Percentiles rank a stretch among this genome's conserved stretches.
Evolutionary conservation across 2,888 invertebrate genomes (phyloP).

Genomic region (Epistrophella euchroma): DNA sequence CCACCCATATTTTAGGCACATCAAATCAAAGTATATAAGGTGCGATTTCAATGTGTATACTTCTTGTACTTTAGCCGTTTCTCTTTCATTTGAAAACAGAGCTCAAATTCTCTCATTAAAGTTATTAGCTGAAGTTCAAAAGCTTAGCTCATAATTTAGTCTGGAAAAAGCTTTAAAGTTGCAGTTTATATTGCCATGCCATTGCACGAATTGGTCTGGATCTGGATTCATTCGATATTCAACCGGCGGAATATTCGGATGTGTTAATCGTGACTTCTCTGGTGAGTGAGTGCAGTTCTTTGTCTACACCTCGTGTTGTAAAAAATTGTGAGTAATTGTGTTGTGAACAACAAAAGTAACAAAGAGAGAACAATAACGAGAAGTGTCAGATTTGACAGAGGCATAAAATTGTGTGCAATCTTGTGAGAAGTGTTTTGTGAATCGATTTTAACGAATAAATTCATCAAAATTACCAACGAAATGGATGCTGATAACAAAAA

Average conservation of each 20-base stretch:
- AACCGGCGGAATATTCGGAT: constrained; percentile 75
- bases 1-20: constrained; percentile 14
- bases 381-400: constrained; percentile 50
- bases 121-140: not conserved
- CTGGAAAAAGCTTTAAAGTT: constrained; percentile 26
- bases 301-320: constrained; percentile 59
- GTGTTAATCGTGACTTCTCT: constrained; percentile 39
- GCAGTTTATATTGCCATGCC: constrained; percentile 60
- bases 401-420: constrained; percentile 16
- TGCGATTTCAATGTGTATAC: constrained; percentile 22
- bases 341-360: constrained; percentile 22
- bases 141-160: constrained; percentile 36
- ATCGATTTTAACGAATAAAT: constrained; percentile 3
- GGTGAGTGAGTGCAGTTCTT: constrained; percentile 38
- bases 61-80: not conserved
- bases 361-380: constrained; percentile 16
- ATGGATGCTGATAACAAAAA: constrained; percentile 78
- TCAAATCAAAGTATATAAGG: constrained; percentile 23
- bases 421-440: constrained; percentile 39
- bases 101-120: not conserved
- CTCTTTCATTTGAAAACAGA: constrained; percentile 37
- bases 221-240: constrained; percentile 75
- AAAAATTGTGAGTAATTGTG: constrained; percentile 48
- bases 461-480: constrained; percentile 49
- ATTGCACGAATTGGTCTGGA: constrained; percentile 41